phyloP scores from a whole-genome alignment of 2,113 vertebrate genomes.

The Dipodomys stephensi region DNA sequence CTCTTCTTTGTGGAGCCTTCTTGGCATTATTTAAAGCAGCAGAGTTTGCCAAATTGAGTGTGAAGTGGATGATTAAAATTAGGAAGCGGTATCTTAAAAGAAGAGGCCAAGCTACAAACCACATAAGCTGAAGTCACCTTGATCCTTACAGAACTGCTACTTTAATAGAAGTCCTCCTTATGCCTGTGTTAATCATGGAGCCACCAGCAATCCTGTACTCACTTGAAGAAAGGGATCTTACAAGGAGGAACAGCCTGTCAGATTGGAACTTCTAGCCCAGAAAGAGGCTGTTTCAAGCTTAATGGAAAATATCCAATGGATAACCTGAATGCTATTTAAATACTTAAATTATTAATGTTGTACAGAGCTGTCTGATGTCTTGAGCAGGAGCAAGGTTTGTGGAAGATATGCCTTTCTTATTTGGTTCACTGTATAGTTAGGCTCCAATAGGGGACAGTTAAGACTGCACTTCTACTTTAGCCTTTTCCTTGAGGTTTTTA shows the following conservation, averaged over 20 bases:
- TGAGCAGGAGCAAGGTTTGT: neutral
- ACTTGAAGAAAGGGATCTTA: slow-evolving; percentile 11
- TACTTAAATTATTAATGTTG: slow-evolving; percentile 77
- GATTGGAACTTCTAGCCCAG: slow-evolving; percentile 14
- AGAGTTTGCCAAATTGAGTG: slow-evolving; percentile 95
- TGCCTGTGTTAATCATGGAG: neutral
- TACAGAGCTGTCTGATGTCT: neutral
- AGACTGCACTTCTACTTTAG: neutral
- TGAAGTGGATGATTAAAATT: slow-evolving; percentile 97
- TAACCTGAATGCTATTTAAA: slow-evolving; percentile 61
- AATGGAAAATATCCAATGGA: neutral
- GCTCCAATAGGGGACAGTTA: neutral
- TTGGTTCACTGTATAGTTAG: neutral
- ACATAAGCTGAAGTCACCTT: slow-evolving; percentile 87
- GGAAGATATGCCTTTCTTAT: neutral
- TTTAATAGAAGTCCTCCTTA: neutral
- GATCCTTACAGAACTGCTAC: neutral
- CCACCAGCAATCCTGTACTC: slow-evolving; percentile 43
- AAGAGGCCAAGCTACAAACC: slow-evolving; percentile 89
- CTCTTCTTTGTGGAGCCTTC: slow-evolving; percentile 97
- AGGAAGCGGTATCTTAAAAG: slow-evolving; percentile 92
- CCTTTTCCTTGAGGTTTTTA: neutral
- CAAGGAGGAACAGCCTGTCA: slow-evolving; percentile 43
- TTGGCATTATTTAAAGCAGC: slow-evolving; percentile 98
- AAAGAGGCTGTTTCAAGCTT: slow-evolving; percentile 58